Conservation (phyloP, 2,797 vertebrate species). For the Sternotherus odoratus region DNA sequence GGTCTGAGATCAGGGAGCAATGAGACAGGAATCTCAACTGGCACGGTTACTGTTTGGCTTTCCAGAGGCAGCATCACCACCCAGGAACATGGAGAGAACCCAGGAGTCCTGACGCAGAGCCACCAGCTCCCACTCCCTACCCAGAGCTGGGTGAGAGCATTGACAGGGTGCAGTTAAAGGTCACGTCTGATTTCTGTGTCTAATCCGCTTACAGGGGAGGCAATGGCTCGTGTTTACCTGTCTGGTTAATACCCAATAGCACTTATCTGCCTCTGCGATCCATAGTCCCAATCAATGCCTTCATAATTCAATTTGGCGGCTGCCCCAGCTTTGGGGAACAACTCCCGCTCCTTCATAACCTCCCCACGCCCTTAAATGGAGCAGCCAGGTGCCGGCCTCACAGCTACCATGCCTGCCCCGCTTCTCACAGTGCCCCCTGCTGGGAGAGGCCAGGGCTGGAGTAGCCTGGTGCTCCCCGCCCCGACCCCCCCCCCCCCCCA, state of each 20-base stretch:
- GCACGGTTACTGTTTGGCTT: neutral
- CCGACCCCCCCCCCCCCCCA: too few species aligned
- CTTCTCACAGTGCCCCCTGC: neutral
- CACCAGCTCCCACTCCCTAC: too few species aligned
- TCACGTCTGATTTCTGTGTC: neutral
- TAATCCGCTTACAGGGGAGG: constrained; percentile 13
- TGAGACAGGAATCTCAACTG: neutral
- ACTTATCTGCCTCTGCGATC: constrained; percentile 3
- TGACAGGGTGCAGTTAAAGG: neutral
- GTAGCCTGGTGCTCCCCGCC: too few species aligned
- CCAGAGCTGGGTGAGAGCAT: neutral
- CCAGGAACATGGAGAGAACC: constrained; percentile 1
- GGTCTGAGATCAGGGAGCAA: neutral
- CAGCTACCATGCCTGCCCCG: neutral
- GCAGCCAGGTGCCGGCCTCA: neutral
- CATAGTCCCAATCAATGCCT: constrained; percentile 15
- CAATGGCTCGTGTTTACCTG: neutral
- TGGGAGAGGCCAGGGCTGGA: too few species aligned
- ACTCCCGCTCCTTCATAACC: neutral
- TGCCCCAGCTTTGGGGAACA: neutral
- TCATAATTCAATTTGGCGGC: constrained; percentile 11
- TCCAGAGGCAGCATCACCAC: neutral
- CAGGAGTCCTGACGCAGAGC: neutral
- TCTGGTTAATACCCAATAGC: neutral
- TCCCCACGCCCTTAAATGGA: neutral